Conservation (phyloP, 2,113 vertebrate species). For the Ploceus nigricollis region DNA sequence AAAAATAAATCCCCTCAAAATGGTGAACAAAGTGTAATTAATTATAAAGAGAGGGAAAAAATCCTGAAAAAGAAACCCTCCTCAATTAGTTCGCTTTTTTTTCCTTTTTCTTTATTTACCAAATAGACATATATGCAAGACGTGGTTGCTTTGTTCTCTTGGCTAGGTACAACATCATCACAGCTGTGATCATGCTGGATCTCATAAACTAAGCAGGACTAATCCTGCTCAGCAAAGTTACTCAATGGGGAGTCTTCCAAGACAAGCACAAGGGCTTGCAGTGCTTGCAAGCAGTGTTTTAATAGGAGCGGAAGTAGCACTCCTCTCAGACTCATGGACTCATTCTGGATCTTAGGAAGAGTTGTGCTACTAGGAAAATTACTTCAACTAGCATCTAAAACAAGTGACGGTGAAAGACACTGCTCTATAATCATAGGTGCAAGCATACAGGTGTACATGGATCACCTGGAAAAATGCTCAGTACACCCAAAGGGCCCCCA, state of each 20-base stretch:
- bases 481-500: neutral
- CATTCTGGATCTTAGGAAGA: neutral
- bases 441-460: neutral
- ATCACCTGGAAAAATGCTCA: neutral
- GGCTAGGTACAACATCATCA: neutral
- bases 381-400: neutral
- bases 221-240: neutral
- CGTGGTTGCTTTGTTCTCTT: neutral
- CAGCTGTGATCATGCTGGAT: neutral
- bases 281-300: neutral
- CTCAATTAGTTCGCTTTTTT: neutral
- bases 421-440: neutral
- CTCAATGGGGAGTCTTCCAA: neutral
- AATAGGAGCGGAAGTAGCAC: neutral
- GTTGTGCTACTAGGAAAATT: neutral
- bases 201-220: neutral
- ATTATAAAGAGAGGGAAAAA: neutral
- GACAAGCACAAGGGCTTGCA: neutral
- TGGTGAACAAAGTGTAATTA: neutral
- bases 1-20: neutral
- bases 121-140: neutral
- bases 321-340: neutral
- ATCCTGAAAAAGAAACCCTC: accelerated
- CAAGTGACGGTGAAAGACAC: neutral
- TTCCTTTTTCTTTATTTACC: neutral